Evolutionary conservation across 2,888 invertebrate genomes (phyloP).

Genomic region (Drosophila kanekoi): DNA sequence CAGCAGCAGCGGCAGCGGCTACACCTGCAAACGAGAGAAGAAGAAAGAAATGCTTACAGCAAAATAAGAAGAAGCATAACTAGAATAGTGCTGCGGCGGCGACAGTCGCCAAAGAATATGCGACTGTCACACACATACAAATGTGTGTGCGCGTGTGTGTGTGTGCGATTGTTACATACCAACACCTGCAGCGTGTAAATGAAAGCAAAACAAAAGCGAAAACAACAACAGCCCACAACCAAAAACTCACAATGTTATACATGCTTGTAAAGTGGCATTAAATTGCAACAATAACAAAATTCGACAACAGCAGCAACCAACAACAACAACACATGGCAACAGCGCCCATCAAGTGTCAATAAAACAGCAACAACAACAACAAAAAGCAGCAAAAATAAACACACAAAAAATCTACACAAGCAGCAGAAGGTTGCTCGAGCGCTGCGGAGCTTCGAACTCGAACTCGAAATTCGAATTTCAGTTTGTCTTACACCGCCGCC

Average conservation of each 20-base stretch:
- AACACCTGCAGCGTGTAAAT: slow-evolving; percentile 49
- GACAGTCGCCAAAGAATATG: slow-evolving; percentile 45
- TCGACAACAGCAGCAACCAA: slow-evolving; percentile 24
- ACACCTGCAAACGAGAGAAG: slow-evolving; percentile 26
- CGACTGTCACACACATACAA: slow-evolving; percentile 31
- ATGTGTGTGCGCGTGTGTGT: slow-evolving; percentile 5
- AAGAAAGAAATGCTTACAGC: slow-evolving; percentile 29
- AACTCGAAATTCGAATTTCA: slow-evolving; percentile 42
- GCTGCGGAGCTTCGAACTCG: slow-evolving; percentile 25
- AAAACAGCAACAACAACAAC: slow-evolving; percentile 34
- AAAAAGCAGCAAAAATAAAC: slow-evolving; percentile 6
- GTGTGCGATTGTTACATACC: slow-evolving; percentile 24
- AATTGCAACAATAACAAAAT: slow-evolving; percentile 66
- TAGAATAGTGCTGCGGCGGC: slow-evolving; percentile 39
- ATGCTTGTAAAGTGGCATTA: slow-evolving; percentile 66
- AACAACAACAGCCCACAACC: slow-evolving; percentile 12
- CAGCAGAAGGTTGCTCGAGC: slow-evolving; percentile 50
- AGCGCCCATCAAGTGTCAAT: slow-evolving; percentile 58
- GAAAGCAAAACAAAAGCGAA: slow-evolving; percentile 49
- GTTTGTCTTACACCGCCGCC: slow-evolving; percentile 40
- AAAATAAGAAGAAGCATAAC: slow-evolving; percentile 28
- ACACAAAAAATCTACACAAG: slow-evolving; percentile 30
- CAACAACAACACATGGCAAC: slow-evolving; percentile 39
- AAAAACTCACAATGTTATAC: slow-evolving; percentile 58
- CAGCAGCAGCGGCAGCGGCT: slow-evolving; percentile 5